phyloP scores from a whole-genome alignment of 2,888 invertebrate genomes.

The Stenoptilia bipunctidactyla region DNA sequence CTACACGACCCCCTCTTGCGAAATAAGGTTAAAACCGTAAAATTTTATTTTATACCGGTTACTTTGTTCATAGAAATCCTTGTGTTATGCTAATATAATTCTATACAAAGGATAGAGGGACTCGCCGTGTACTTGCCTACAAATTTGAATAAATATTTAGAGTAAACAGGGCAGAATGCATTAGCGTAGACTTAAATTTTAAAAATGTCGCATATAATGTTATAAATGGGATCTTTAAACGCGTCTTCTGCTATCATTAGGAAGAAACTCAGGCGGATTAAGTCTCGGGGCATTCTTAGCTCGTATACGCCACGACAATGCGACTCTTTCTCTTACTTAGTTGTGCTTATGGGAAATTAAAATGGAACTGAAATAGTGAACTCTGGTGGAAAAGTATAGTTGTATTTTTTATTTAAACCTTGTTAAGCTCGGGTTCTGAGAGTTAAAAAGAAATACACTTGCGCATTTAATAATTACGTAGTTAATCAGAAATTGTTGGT shows the following conservation, averaged over 20 bases:
- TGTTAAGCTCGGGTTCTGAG: not conserved
- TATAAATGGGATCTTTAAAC: slow-evolving; percentile 65
- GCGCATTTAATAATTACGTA: too few relatives aligned
- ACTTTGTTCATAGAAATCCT: slow-evolving; percentile 59
- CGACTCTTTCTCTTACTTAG: slow-evolving; percentile 28
- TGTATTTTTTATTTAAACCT: not conserved
- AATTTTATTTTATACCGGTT: slow-evolving; percentile 59
- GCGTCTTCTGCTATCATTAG: slow-evolving; percentile 67
- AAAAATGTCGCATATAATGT: slow-evolving; percentile 68
- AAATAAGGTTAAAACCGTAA: slow-evolving; percentile 58
- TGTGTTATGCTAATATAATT: slow-evolving; percentile 49
- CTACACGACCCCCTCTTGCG: slow-evolving; percentile 48
- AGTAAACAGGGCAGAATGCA: slow-evolving; percentile 60
- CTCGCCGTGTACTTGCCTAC: slow-evolving; percentile 53
- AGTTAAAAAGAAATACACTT: too few relatives aligned
- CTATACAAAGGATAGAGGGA: slow-evolving; percentile 25
- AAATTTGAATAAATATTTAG: slow-evolving; percentile 68
- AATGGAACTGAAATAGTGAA: not conserved
- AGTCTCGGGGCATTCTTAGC: slow-evolving; percentile 41
- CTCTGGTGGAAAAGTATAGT: not conserved
- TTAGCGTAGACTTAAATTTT: slow-evolving; percentile 67
- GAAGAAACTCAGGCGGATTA: slow-evolving; percentile 40
- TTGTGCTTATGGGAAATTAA: slow-evolving; percentile 12
- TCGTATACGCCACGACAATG: slow-evolving; percentile 37
- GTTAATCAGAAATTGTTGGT: too few relatives aligned